phyloP scores from a whole-genome alignment of 53 echinoderm and acorn worm genomes.

The Temnopleurus reevesii region DNA sequence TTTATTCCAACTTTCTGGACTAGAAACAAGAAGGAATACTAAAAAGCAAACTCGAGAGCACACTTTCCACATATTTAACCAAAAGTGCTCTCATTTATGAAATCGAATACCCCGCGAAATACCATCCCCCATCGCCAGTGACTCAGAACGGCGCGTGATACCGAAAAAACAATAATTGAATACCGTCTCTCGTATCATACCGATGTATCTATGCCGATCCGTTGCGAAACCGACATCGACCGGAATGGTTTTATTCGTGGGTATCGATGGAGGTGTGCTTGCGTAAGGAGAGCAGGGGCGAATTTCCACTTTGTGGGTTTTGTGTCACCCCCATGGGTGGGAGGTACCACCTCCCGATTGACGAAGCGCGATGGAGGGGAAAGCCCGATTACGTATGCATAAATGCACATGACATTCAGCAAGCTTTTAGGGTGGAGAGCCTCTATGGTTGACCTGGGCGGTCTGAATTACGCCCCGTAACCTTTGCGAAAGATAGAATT shows the following conservation, averaged over 20 bases:
- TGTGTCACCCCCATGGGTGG: neutral
- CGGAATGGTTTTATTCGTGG: neutral
- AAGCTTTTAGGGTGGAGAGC: neutral
- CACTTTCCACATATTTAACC: neutral
- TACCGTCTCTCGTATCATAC: neutral
- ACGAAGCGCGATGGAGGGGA: neutral
- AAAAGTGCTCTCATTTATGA: conserved; percentile 34
- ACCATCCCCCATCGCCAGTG: neutral
- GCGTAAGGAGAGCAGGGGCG: neutral
- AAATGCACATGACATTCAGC: conserved; percentile 38
- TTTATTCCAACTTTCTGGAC: neutral
- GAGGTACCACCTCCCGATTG: neutral
- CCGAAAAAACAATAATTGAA: conserved; percentile 38
- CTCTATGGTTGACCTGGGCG: neutral
- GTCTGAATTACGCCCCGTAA: neutral
- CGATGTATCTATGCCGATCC: neutral
- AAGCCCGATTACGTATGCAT: conserved; percentile 17
- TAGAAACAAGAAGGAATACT: neutral
- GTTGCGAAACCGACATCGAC: neutral
- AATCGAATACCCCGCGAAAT: conserved; percentile 2
- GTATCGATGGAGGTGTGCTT: neutral
- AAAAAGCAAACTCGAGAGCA: neutral
- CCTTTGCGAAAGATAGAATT: too few relatives aligned
- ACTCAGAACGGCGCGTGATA: conserved; percentile 14
- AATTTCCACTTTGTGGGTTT: conserved; percentile 21